Percentiles rank a stretch among this genome's conserved stretches.
Conservation (phyloP, 1,140 invertebrate species). For the Dermatophagoides farinae region DNA sequence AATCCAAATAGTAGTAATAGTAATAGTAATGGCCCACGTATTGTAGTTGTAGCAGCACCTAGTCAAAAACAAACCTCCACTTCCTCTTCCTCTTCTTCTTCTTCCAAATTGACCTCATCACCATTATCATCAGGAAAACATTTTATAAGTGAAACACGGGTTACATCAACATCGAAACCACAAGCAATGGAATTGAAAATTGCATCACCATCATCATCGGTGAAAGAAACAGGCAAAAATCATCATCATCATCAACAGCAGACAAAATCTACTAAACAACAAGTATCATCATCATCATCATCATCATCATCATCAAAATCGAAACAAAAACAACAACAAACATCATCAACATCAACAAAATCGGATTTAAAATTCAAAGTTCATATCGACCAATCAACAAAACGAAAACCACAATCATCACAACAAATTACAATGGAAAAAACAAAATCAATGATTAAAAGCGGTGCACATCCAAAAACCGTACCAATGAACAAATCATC, state of each 20-base stretch:
- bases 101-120: background rate
- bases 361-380: background rate
- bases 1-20: background rate
- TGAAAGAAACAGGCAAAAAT: background rate
- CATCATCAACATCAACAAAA: too few species aligned
- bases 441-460: background rate
- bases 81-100: background rate
- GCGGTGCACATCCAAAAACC: background rate
- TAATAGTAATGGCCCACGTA: background rate
- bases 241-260: background rate
- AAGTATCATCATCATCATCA: background rate
- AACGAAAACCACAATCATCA: background rate
- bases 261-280: background rate
- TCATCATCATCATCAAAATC: background rate
- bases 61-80: background rate
- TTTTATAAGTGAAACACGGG: background rate
- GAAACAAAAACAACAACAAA: background rate
- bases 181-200: constrained; percentile 5
- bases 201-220: background rate
- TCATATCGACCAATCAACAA: background rate
- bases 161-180: background rate
- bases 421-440: background rate
- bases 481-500: background rate
- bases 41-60: constrained; percentile 12
- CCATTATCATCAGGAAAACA: background rate